Evolutionary conservation across 2,113 vertebrate species (phyloP), one percentile per base, ranked within the genome.

Genomic region (Parus major): DNA sequence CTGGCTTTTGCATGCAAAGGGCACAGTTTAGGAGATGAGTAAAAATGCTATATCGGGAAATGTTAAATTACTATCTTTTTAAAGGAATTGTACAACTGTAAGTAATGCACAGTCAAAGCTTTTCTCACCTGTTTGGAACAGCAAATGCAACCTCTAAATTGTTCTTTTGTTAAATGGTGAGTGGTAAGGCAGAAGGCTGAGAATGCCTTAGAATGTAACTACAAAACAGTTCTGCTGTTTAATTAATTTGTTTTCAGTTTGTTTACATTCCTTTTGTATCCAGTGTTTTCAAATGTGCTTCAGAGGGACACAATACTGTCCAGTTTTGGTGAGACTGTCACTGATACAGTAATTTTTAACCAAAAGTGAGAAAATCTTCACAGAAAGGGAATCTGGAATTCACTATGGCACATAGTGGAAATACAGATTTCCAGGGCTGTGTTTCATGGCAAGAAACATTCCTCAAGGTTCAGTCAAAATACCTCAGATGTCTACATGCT

Each of bases 171-270:
- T 3, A 57, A 83, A 47, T 28, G 31, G 8, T 27, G 7, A 15
- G 7, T 29, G 53, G 55, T 73, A 47, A 69, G 42, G 47, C 65
- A 95, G 76, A 77, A 88, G 47, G 9, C 65, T 92, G 57, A 57
- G 28, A 78, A 42, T 64, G 68, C n/a, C 14, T 86, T 81, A 56
- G 64, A 82, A 86, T 36, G 14, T 27, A 65, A 60, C 36, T 56
- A 49, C 56, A 46, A 78, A 93, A 66, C 2, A 2, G 12, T 84
- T 91, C 71, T 90, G 64, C 55, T 56, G 11, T 49, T 83, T 64
- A 78, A 93, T 90, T 86, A 64, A 90, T 84, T 93, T 93, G 49
- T 81, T 94, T 96, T 92, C 69, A 29, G 6, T 49, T 35, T 93
- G 75, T 73, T 91, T 90, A 70, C 49, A 55, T 72, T 78, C 46